A percentile compares a stretch with the other conserved stretches of the same genome.
Evolutionary conservation across 2,888 invertebrate genomes (phyloP).

Genomic region (Leptarthrus brevirostris): DNA sequence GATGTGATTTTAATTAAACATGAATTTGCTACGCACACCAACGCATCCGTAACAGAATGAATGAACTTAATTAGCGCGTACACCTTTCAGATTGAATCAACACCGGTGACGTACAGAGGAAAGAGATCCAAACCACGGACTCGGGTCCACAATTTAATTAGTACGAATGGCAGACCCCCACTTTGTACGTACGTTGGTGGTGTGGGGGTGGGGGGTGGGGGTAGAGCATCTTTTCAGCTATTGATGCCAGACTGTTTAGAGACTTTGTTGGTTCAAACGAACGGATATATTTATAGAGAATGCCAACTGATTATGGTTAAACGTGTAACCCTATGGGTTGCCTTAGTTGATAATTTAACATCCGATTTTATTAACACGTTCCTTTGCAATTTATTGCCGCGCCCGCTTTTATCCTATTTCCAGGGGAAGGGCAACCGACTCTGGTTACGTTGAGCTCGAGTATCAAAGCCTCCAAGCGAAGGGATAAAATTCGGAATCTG

Average conservation of each 20-base stretch:
- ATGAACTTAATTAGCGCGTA: slow-evolving; percentile 18
- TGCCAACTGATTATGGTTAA: slow-evolving; percentile 27
- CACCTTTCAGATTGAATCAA: slow-evolving; percentile 34
- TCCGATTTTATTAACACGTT: slow-evolving; percentile 48
- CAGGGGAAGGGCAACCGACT: not conserved
- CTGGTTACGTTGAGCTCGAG: not conserved
- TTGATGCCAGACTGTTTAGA: slow-evolving; percentile 5
- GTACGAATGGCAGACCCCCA: not conserved
- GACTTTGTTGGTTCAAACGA: slow-evolving; percentile 18
- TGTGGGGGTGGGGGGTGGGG: too few species aligned
- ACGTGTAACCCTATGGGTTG: slow-evolving; percentile 11
- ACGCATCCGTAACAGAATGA: not conserved
- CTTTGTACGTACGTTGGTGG: too few species aligned
- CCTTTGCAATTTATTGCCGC: slow-evolving; percentile 40
- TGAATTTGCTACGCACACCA: not conserved
- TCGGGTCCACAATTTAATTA: slow-evolving; percentile 42
- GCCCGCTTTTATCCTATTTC: slow-evolving; percentile 19
- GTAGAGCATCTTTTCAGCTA: not conserved
- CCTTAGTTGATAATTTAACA: slow-evolving; percentile 42
- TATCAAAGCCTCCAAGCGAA: slow-evolving; percentile 22
- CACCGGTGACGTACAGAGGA: slow-evolving; percentile 2
- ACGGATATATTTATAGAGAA: slow-evolving; percentile 24
- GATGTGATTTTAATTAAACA: slow-evolving; percentile 34
- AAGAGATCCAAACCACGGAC: slow-evolving; percentile 19
- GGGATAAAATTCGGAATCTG: slow-evolving; percentile 38